These are phyloP conservation scores for Tenebrosternarchus preto DNA, from an alignment of 2,113 vertebrate species.

Conservation along the genomic window DNA sequence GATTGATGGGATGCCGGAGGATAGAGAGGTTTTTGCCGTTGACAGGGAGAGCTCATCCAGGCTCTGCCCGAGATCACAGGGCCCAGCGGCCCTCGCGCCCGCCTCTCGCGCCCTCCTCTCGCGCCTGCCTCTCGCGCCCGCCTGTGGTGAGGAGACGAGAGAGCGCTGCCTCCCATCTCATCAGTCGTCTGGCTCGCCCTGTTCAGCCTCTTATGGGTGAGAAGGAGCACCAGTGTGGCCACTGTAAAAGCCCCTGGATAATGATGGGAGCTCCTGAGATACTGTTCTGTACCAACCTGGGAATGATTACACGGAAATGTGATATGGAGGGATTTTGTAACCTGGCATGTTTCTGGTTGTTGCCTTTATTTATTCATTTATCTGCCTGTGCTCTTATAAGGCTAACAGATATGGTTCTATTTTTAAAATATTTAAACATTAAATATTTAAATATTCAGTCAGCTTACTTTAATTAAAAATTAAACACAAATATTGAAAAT, in stretches of 20 bases:
- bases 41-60: slow-evolving; percentile 66
- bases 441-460: too few species aligned
- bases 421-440: too few species aligned
- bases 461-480: too few species aligned
- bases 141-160: slow-evolving; percentile 22
- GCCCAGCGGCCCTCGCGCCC: slow-evolving; percentile 38
- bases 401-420: too few species aligned
- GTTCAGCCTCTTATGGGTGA: slow-evolving; percentile 21
- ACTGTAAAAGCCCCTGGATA: slow-evolving; percentile 12
- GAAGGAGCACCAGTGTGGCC: slow-evolving; percentile 10
- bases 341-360: not conserved
- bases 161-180: slow-evolving; percentile 24
- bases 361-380: not conserved
- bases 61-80: slow-evolving; percentile 55
- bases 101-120: slow-evolving; percentile 5
- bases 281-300: slow-evolving; percentile 35
- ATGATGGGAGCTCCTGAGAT: slow-evolving; percentile 35
- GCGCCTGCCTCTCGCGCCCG: slow-evolving; percentile 28
- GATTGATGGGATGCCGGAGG: slow-evolving; percentile 77
- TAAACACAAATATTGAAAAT: too few species aligned
- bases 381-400: not conserved
- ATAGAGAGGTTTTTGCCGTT: slow-evolving; percentile 69
- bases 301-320: slow-evolving; percentile 20
- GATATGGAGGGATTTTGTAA: not conserved
- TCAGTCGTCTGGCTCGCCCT: slow-evolving; percentile 36